Base-by-base conservation (phyloP, 2,113 vertebrate genomes). In the Pungitius pungitius region DNA sequence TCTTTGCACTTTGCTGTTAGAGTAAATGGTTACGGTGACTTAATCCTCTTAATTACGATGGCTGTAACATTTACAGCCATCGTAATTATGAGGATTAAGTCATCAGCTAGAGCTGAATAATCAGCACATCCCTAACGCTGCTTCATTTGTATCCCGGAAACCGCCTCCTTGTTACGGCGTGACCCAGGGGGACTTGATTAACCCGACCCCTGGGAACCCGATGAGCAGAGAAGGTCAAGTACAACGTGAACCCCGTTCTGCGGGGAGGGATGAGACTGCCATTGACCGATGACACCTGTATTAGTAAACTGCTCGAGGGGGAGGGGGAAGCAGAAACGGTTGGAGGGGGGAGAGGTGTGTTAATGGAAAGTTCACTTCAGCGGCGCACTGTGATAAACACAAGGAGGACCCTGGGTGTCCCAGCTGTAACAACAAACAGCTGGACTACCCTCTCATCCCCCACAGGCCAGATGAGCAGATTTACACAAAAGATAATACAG, bases 341-440 rank as follows among this genome's bases (percentile, higher is more conserved):
- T 20, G 51, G 18, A 11, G 3, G 35, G 18, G 35, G 59, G 56
- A n/a, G 33, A 35, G 33, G 54, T 30, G 37, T 73, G 77, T 67
- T 68, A 60, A 78, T 88, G 84, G 75, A 85, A 76, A 81, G 81
- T 83, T 90, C 60, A 84, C 87, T 49, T 68, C 4, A 82, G 61
- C 40, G 51, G 69, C 57, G 24, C 66, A 43, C 77, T 89, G 70
- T 84, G 85, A 89, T 92, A 91, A 93, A 93, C 87, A 92, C 87
- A 87, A 86, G 82, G 88, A 91, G 87, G 80, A 69, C 69, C 73
- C 82, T 39, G 85, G 75, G 89, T 90, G 88, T 92, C 49, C 80
- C 78, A 45, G 13, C 76, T 81, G 40, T 89, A 93, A 90, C 83
- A 86, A 77, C 77, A 91, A 90, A 85, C 91, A 92, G 89, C 89